These are phyloP conservation scores for Camelus bactrianus DNA, from an alignment of 2,113 vertebrate species.

Conservation along the genomic window DNA sequence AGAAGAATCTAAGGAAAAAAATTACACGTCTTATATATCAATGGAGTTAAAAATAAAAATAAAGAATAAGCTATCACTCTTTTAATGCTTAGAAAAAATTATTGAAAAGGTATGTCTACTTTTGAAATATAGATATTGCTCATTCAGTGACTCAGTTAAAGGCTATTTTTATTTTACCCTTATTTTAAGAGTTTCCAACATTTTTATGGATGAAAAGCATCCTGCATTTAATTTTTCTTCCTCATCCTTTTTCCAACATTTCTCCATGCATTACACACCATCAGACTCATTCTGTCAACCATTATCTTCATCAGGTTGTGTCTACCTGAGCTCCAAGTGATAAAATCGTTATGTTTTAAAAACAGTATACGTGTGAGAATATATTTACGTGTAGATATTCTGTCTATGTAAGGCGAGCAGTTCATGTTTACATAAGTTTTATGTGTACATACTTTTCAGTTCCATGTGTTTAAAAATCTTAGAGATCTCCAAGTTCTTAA, in stretches of 20 bases:
- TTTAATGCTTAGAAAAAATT: neutral
- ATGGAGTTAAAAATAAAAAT: neutral
- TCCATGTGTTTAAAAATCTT: neutral
- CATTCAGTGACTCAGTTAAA: neutral
- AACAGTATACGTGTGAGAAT: neutral
- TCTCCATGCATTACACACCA: neutral
- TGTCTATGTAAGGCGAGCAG: neutral
- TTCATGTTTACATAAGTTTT: neutral
- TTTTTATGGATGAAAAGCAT: neutral
- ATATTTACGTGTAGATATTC: neutral
- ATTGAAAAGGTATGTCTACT: neutral
- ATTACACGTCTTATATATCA: neutral
- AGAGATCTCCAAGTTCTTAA: neutral
- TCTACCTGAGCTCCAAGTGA: neutral
- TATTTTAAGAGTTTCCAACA: conserved; percentile 7
- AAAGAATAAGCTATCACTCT: neutral
- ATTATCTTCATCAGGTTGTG: neutral
- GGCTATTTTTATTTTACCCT: neutral
- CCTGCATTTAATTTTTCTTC: neutral
- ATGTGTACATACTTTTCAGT: neutral
- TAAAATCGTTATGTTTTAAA: neutral
- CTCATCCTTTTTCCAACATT: neutral
- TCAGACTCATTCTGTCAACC: neutral
- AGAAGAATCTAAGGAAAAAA: neutral
- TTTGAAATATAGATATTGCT: neutral